These are phyloP conservation scores for Calonectris borealis DNA, from an alignment of 2,113 vertebrate species.

Conservation along the genomic window DNA sequence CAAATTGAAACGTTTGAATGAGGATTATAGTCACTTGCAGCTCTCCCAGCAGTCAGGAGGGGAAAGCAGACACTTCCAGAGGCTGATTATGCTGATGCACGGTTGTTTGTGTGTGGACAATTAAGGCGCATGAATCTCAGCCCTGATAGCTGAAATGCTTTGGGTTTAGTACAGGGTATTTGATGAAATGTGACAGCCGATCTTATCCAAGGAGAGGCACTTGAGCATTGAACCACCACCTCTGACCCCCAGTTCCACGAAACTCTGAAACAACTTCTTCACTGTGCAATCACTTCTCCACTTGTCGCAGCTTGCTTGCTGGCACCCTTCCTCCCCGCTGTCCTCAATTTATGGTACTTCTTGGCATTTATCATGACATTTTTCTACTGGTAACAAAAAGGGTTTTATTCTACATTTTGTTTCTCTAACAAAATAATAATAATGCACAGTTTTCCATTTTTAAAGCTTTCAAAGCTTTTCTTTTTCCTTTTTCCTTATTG, in stretches of 20 bases:
- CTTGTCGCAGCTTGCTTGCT: neutral
- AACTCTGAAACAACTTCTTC: neutral
- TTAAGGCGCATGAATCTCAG: neutral
- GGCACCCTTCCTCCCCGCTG: neutral
- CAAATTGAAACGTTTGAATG: accelerated
- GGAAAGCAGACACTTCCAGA: neutral
- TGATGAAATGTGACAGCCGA: neutral
- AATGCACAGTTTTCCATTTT: accelerated
- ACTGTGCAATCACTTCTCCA: neutral
- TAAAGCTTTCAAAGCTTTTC: neutral
- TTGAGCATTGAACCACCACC: neutral
- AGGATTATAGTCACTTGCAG: neutral
- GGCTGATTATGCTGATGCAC: neutral
- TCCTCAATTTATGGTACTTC: neutral
- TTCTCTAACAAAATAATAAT: neutral
- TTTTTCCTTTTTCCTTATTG: neutral
- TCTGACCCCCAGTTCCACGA: neutral
- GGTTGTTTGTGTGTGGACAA: accelerated
- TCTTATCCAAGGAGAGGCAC: neutral
- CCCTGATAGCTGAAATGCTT: neutral
- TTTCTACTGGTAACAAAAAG: neutral
- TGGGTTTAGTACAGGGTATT: neutral
- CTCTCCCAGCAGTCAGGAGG: neutral
- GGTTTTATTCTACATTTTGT: neutral
- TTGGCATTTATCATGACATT: neutral